These are phyloP conservation scores for Lasioglossum albipes DNA, from an alignment of 1,140 invertebrate genomes.

Conservation along the genomic window DNA sequence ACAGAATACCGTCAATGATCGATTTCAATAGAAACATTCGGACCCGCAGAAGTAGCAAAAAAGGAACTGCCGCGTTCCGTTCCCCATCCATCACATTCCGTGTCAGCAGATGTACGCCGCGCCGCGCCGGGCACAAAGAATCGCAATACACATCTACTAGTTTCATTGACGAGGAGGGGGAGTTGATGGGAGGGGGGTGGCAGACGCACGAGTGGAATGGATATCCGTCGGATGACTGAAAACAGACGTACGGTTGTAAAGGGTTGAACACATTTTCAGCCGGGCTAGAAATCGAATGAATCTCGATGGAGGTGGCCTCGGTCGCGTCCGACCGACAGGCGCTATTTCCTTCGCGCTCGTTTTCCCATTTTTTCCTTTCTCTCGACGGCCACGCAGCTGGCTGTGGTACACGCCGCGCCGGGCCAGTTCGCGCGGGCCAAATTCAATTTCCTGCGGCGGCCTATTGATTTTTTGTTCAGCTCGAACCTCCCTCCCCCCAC, in stretches of 20 bases:
- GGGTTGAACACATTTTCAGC: slow-evolving; percentile 36
- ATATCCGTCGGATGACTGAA: slow-evolving; percentile 12
- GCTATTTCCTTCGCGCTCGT: slow-evolving; percentile 32
- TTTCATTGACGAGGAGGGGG: not conserved
- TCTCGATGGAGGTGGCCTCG: slow-evolving; percentile 29
- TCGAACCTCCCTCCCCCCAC: too few species aligned
- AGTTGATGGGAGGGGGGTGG: too few species aligned
- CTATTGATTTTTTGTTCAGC: slow-evolving; percentile 50
- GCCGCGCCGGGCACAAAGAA: not conserved
- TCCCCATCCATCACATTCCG: slow-evolving; percentile 19
- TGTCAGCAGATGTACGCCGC: slow-evolving; percentile 2
- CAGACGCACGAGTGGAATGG: slow-evolving; percentile 1
- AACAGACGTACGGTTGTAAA: slow-evolving; percentile 25
- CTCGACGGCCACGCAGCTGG: slow-evolving; percentile 38
- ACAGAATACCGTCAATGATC: not conserved
- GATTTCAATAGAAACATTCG: not conserved
- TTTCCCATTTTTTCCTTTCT: slow-evolving; percentile 19
- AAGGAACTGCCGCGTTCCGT: not conserved
- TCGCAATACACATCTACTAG: not conserved
- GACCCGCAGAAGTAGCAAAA: not conserved
- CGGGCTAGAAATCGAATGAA: slow-evolving; percentile 43
- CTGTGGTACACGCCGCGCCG: slow-evolving; percentile 24
- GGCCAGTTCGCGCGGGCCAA: slow-evolving; percentile 50
- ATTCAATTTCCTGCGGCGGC: slow-evolving; percentile 61
- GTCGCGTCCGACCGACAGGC: slow-evolving; percentile 31